phyloP scores from a whole-genome alignment of 2,797 vertebrate genomes.

The Mastacembelus armatus region DNA sequence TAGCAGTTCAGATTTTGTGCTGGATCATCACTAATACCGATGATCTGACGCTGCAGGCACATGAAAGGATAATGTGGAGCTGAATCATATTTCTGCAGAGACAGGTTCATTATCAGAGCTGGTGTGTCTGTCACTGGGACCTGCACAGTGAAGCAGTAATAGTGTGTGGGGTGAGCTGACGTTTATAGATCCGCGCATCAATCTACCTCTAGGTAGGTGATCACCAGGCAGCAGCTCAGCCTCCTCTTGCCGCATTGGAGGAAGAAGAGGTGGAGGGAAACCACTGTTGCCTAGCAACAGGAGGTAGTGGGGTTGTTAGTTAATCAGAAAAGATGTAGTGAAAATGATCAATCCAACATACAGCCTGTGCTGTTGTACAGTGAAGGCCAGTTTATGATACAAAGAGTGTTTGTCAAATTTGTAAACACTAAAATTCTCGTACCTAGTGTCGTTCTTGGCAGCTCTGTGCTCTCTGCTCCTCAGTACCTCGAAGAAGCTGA shows the following conservation, averaged over 20 bases:
- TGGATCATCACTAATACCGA: slow-evolving; percentile 26
- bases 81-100: slow-evolving; percentile 9
- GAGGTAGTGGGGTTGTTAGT: slow-evolving; percentile 59
- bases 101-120: slow-evolving; percentile 2
- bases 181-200: slow-evolving; percentile 33
- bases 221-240: slow-evolving; percentile 48
- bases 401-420: background rate
- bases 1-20: slow-evolving; percentile 23
- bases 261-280: slow-evolving; percentile 33
- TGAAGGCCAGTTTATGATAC: background rate
- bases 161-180: background rate
- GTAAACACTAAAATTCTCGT: background rate
- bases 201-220: slow-evolving; percentile 38
- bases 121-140: slow-evolving; percentile 9
- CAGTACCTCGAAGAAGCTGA: background rate
- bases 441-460: background rate
- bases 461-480: no score
- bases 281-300: slow-evolving; percentile 82
- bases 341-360: slow-evolving; percentile 33
- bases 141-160: background rate
- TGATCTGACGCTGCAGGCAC: background rate
- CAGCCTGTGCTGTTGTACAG: slow-evolving; percentile 24
- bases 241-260: slow-evolving; percentile 74
- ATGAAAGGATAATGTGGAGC: background rate
- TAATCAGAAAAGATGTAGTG: slow-evolving; percentile 65